Base-by-base conservation (phyloP, 2,888 invertebrate species). In the Lucinisca nassula region DNA sequence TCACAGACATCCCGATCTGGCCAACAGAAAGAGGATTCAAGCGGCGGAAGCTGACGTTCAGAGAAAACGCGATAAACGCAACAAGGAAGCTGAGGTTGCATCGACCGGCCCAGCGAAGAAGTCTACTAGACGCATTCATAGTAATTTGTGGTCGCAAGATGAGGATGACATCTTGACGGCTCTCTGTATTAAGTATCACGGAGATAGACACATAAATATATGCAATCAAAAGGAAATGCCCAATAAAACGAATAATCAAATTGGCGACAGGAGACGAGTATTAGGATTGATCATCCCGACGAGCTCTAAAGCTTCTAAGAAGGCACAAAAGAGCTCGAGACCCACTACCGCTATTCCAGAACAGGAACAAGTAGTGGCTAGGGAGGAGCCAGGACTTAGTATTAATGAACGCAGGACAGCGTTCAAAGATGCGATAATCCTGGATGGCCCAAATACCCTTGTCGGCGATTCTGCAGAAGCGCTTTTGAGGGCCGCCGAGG, bases 1-100 rank as follows among this genome's bases (percentile, higher is more conserved):
- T 12, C 67, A 76, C n/a, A 45, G n/a, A 12, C 84, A 79, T 32
- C 79, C 84, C 8, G n/a, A 45, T 35, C 14, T 79, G 14, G 84
- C 79, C 1, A 74, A 84, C 58, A 24, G 61, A 32, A 73, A 61
- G 10, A 24, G 79, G 32, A 61, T 74, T 8, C 55, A 55, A 10
- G 49, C 51, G 3, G 58, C 32, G n/a, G 21, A 76, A 27, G 55
- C n/a, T 14, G 37, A 76, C 21, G 27, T 61, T 21, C 8, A 61
- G 17, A 3, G 61, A 27, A 61, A 61, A 30, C 24, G 61, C 4
- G 17, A 51, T 21, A 30, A 49, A 10, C 1, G 35, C 30, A 32
- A 24, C 6, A 58, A 58, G 55, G 55, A 76, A 32, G 12, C 30
- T 3, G n/a, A 14, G 72, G 30, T 21, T 27, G 72, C 30, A 27